Percentiles rank a stretch among this genome's conserved stretches.
phyloP scores from a whole-genome alignment of 2,113 vertebrate genomes.

The Sialia sialis region DNA sequence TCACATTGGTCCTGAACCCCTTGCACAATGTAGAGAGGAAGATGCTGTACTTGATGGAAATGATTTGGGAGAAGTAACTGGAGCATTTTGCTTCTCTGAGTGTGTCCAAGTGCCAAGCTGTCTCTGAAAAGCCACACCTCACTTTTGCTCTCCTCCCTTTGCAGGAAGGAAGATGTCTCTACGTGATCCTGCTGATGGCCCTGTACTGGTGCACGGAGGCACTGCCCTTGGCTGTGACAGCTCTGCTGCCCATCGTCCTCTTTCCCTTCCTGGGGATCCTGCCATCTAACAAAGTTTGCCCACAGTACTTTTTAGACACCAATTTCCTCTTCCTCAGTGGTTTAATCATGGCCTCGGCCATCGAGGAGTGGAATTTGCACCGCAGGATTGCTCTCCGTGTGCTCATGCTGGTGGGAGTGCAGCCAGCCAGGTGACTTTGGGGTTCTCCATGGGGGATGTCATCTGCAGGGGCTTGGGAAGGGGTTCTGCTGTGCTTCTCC shows the following conservation, averaged over 20 bases:
- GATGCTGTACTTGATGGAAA: background rate
- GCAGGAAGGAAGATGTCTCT: constrained; percentile 95
- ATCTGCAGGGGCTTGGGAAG: background rate
- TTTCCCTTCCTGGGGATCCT: constrained; percentile 92
- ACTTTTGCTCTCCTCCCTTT: background rate
- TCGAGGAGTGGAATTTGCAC: constrained; percentile 96
- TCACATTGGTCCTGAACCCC: background rate
- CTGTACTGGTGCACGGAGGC: constrained; percentile 95
- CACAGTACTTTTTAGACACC: constrained; percentile 95
- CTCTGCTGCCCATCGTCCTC: constrained; percentile 90
- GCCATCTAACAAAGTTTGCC: constrained; percentile 86
- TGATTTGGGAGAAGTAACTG: background rate
- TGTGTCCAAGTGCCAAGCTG: background rate
- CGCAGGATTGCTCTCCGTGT: constrained; percentile 91
- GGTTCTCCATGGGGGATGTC: fast-evolving
- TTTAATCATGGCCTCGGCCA: constrained; percentile 92
- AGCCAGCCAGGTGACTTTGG: constrained; percentile 94
- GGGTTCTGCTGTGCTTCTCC: background rate
- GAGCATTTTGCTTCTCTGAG: background rate
- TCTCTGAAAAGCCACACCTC: background rate
- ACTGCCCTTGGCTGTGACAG: constrained; percentile 90
- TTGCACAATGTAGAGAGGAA: background rate
- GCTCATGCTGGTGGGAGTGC: constrained; percentile 86
- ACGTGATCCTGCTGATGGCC: constrained; percentile 92
- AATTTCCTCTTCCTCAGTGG: constrained; percentile 97